These are phyloP conservation scores for Dasysyrphus albostriatus DNA, from an alignment of 2,888 invertebrate genomes.

Conservation along the genomic window DNA sequence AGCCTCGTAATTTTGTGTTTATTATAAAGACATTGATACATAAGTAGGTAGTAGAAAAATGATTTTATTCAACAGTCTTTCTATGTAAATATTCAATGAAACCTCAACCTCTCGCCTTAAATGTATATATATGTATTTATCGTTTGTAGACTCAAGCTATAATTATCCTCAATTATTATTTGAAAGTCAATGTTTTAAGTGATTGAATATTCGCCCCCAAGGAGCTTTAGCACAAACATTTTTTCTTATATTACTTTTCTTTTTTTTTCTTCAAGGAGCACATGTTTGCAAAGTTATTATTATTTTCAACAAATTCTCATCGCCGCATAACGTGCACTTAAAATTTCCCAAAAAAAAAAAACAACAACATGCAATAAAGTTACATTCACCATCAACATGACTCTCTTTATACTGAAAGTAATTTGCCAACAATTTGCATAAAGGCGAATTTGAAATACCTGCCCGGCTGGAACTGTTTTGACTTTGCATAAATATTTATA, in stretches of 20 bases:
- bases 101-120: neutral
- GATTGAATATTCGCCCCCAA: slow-evolving; percentile 23
- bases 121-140: neutral
- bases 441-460: slow-evolving; percentile 63
- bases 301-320: slow-evolving; percentile 6
- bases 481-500: slow-evolving; percentile 41
- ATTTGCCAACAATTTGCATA: slow-evolving; percentile 55
- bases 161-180: slow-evolving; percentile 33
- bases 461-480: slow-evolving; percentile 17
- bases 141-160: neutral
- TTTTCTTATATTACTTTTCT: no score
- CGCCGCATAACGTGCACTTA: slow-evolving; percentile 11
- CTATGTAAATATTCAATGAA: neutral
- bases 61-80: neutral
- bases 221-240: slow-evolving; percentile 18
- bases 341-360: slow-evolving; percentile 9
- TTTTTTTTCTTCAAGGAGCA: slow-evolving; percentile 1
- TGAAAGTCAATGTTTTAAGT: slow-evolving; percentile 3
- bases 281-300: slow-evolving; percentile 24
- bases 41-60: neutral
- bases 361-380: slow-evolving; percentile 19
- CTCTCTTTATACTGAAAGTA: slow-evolving; percentile 11
- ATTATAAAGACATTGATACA: neutral
- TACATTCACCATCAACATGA: slow-evolving; percentile 16
- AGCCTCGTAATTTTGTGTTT: no score